Base-by-base conservation (phyloP, 35 echinoderm and acorn worm species). In the Apostichopus parvimensis region DNA sequence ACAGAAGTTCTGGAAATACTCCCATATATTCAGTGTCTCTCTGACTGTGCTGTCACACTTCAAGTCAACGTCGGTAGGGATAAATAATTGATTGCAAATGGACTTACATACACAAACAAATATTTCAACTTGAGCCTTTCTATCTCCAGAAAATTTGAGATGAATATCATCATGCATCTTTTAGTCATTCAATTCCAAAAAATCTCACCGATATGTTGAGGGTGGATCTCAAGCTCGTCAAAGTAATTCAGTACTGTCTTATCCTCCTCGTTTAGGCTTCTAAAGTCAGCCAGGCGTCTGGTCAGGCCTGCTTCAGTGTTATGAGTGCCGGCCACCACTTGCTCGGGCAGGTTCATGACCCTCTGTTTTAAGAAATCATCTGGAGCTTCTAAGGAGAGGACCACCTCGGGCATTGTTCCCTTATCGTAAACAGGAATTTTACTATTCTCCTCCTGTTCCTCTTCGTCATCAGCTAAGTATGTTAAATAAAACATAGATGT, bases 151-250 rank as follows among this genome's bases (percentile, higher is more conserved):
- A 45, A 45, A 45, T 45, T 45, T 45, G 34, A 45, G 0, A 45
- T 45, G 2, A 45, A 45, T 45, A 45, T 45, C 34, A 45, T 45
- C 34, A 45, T 45, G 34, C 34, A 45, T 45, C 34, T 45, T 45
- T 3, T 45, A 45, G 34, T 45, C 34, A 45, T 4, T 45, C 34
- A 45, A 45, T 45, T 45, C 34, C 34, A 45, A 68, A 14, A 13
- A 56, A 55, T 56, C 94, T 94, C 26, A 98, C 97, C 97, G 17
- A 98, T 87, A 75, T 96, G 94, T 26, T 96, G 93, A 8, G 96
- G 97, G 78, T 96, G 97, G 25, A 98, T 96, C 79, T 98, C 97
- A 55, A 98, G 83, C 79, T 98, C 97, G 80, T 98, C 97, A 94
- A 98, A 98, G 92, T 98, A 98, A 56, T 98, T 96, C 20, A 98